A percentile compares a stretch with the other conserved stretches of the same genome.
Conservation (phyloP, 2,113 vertebrate species). For the Theristicus caerulescens region DNA sequence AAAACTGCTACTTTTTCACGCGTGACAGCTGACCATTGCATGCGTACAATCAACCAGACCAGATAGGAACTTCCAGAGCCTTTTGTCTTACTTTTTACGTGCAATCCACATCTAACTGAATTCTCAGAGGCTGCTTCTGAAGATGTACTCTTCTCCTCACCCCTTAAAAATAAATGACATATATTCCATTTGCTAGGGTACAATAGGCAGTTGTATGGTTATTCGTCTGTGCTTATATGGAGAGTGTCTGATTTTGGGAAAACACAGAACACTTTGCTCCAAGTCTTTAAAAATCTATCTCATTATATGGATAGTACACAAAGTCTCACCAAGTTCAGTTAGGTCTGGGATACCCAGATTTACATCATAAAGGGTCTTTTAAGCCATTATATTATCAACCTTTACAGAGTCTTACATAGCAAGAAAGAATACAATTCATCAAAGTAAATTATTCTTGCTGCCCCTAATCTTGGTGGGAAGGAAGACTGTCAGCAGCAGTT, state of each 20-base stretch:
- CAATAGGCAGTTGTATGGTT: background rate
- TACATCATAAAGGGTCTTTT: constrained; percentile 51
- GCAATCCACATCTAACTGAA: background rate
- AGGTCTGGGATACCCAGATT: constrained; percentile 26
- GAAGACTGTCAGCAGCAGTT: background rate
- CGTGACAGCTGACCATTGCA: background rate
- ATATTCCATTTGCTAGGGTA: background rate
- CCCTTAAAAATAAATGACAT: background rate
- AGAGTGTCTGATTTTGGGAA: background rate
- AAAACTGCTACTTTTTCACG: background rate
- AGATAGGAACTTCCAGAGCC: background rate
- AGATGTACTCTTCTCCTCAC: background rate
- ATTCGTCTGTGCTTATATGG: background rate
- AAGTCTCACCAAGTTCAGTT: background rate
- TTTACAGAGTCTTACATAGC: background rate
- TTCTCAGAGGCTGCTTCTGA: background rate
- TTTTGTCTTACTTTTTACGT: background rate
- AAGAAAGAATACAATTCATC: constrained; percentile 37
- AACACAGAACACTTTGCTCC: background rate
- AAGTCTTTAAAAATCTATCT: background rate
- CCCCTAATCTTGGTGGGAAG: constrained; percentile 53
- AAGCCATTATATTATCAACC: constrained; percentile 13
- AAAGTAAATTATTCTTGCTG: constrained; percentile 36
- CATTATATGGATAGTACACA: background rate
- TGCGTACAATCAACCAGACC: background rate